Conservation (phyloP, 2,797 vertebrate species). For the Limnodromus scolopaceus region DNA sequence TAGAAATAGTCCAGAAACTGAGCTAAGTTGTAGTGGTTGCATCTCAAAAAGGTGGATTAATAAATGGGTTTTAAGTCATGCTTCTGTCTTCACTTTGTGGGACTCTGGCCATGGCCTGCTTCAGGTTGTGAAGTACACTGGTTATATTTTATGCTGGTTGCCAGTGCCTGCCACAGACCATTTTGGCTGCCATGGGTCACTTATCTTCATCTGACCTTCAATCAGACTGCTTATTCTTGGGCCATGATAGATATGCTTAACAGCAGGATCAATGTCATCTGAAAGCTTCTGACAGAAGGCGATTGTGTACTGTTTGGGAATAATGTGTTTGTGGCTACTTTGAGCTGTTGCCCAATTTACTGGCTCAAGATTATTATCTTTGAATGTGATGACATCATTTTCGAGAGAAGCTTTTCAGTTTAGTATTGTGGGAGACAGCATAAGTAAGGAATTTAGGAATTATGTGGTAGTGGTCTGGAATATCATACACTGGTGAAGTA, state of each 20-base stretch:
- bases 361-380: not conserved
- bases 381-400: not conserved
- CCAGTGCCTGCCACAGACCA: not conserved
- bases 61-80: not conserved
- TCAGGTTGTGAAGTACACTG: not conserved
- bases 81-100: not conserved
- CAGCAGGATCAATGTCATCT: not conserved
- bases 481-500: not conserved
- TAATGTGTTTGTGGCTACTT: not conserved
- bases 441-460: not conserved
- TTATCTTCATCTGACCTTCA: accelerated
- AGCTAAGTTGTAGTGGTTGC: not conserved
- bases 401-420: not conserved
- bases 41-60: not conserved
- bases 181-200: not conserved
- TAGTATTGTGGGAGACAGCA: not conserved
- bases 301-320: not conserved
- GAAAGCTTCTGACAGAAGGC: not conserved
- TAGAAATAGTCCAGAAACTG: not conserved
- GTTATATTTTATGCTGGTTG: not conserved
- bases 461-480: not conserved
- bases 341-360: accelerated
- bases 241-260: accelerated
- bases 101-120: not conserved
- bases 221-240: not conserved